Evolutionary conservation across 2,797 vertebrate species (phyloP), one percentile per base, ranked within the genome.

Genomic region (Scleropages formosus): DNA sequence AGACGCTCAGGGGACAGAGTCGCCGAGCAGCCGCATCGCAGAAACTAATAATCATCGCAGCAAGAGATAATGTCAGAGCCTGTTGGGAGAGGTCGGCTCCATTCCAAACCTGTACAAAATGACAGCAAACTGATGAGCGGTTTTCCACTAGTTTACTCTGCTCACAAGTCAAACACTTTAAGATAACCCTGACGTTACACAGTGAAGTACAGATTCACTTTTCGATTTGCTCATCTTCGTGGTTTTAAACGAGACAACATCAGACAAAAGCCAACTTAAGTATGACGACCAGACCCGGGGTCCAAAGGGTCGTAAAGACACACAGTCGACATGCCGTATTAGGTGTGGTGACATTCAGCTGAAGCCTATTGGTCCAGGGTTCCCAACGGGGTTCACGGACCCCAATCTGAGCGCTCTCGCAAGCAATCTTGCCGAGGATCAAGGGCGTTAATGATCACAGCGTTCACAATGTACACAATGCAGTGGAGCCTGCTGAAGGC

Each of bases 341-440:
- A 24, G 66, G 51, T 39, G 31, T 22, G 69, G 66, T 4, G 66
- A 69, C 46, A 44, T 49, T 49, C 44, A 69, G 47, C 44, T 69
- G 22, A 20, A 22, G 44, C 69, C n/a, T 20, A 24, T 47, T 6
- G 66, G 44, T 12, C 2, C 18, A 56, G 1, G 56, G 2, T 18
- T 56, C 18, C 2, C 53, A 12, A 46, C 44, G 49, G 22, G 24
- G 66, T 69, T 10, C 22, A 51, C 24, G 44, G 47, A 22, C 31
- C 24, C 1, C 16, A 69, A 53, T 20, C 47, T 0, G 47, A 51
- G 12, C 22, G 51, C 47, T 69, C 12, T 7, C 13, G 16, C n/a
- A 47, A 22, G 46, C 16, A 51, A 68, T 68, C 46, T 22, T 51
- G 44, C 49, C 9, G 22, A 51, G 66, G 66, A 47, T 68, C 49